Conservation (phyloP, 2,888 invertebrate genomes). For the Rhamnusium bicolor region DNA sequence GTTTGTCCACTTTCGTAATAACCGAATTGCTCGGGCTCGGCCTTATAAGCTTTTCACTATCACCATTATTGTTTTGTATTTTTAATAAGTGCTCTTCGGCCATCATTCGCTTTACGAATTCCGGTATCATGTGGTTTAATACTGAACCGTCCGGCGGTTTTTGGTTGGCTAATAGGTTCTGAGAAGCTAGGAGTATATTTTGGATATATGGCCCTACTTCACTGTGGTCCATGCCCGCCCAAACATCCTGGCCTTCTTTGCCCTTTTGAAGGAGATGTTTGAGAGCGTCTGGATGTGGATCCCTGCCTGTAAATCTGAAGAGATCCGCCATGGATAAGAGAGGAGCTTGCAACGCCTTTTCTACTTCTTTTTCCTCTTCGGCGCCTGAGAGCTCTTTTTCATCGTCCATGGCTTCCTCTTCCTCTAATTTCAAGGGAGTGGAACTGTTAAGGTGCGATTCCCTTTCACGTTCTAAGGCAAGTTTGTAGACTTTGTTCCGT, state of each 20-base stretch:
- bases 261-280: slow-evolving; percentile 72
- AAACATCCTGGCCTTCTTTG: slow-evolving; percentile 67
- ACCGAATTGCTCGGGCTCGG: slow-evolving; percentile 70
- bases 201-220: slow-evolving; percentile 73
- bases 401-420: slow-evolving; percentile 75
- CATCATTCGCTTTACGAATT: slow-evolving; percentile 74
- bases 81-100: slow-evolving; percentile 73
- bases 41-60: slow-evolving; percentile 64
- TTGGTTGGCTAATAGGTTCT: slow-evolving; percentile 63
- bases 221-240: slow-evolving; percentile 66
- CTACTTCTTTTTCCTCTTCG: slow-evolving; percentile 77
- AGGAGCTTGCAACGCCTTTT: slow-evolving; percentile 75
- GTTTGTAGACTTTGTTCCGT: slow-evolving; percentile 94
- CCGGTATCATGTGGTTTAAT: slow-evolving; percentile 70
- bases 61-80: slow-evolving; percentile 65
- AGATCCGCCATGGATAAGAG: slow-evolving; percentile 76
- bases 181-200: slow-evolving; percentile 71
- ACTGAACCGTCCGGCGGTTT: slow-evolving; percentile 66
- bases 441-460: slow-evolving; percentile 75
- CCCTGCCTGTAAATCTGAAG: slow-evolving; percentile 73
- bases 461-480: slow-evolving; percentile 81
- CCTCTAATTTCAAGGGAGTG: slow-evolving; percentile 67
- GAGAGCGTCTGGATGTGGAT: slow-evolving; percentile 72
- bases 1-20: slow-evolving; percentile 65
- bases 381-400: slow-evolving; percentile 76